phyloP scores from a whole-genome alignment of 2,888 invertebrate species.

The Labia minor region DNA sequence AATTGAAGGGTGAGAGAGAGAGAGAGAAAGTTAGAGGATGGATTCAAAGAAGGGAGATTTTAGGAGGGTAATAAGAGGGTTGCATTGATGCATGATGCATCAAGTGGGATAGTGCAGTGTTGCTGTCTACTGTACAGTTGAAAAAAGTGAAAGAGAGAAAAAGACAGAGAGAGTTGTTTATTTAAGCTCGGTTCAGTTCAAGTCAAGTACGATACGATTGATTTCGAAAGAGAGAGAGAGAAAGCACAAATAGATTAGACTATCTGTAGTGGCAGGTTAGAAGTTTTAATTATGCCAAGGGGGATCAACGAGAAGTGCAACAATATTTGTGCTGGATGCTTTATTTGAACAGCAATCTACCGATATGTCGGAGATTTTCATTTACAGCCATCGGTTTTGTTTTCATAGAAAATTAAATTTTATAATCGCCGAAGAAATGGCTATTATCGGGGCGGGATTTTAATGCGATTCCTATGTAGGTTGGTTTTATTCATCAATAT shows the following conservation, averaged over 20 bases:
- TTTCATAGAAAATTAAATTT: slow-evolving; percentile 13
- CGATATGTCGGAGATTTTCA: slow-evolving; percentile 8
- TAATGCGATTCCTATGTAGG: slow-evolving; percentile 13
- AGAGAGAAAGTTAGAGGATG: neutral
- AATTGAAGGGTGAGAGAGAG: neutral
- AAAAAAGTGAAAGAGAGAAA: no score
- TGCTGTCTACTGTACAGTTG: no score
- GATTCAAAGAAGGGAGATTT: neutral
- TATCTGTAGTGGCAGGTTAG: slow-evolving; percentile 2
- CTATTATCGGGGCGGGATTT: slow-evolving; percentile 5
- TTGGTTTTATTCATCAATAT: slow-evolving; percentile 13
- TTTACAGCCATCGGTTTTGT: slow-evolving; percentile 1
- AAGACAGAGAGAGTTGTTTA: neutral
- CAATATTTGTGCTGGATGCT: neutral
- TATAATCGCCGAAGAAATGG: slow-evolving; percentile 8
- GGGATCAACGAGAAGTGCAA: slow-evolving; percentile 4
- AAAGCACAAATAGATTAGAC: neutral
- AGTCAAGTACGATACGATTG: neutral
- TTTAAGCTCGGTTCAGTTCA: neutral
- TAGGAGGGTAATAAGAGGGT: neutral
- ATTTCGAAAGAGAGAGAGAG: no score
- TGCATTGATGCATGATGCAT: slow-evolving; percentile 7
- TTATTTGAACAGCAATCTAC: slow-evolving; percentile 3
- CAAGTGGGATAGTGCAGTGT: neutral
- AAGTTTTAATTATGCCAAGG: neutral